Evolutionary conservation across 2,797 vertebrate species (phyloP).

Genomic region (Cuculus canorus): DNA sequence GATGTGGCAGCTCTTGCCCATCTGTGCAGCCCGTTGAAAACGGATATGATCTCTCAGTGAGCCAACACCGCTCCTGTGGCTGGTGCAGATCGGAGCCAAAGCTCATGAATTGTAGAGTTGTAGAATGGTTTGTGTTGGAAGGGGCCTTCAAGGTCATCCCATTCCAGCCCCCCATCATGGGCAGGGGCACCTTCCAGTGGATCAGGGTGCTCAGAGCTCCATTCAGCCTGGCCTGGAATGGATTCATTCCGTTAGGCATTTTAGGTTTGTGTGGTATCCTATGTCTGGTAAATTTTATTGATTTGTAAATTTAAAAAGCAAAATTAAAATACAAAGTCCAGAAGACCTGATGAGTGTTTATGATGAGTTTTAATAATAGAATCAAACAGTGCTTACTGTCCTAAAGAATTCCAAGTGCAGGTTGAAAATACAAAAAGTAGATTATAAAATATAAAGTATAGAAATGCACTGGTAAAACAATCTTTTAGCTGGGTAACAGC

Average conservation of each 20-base stretch:
- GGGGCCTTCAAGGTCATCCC: no score
- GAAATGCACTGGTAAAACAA: not conserved
- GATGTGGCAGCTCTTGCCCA: not conserved
- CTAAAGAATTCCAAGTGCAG: not conserved
- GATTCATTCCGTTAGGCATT: not conserved
- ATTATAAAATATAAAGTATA: not conserved
- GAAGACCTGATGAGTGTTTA: accelerated
- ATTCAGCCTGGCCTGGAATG: no score
- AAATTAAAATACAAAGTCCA: not conserved
- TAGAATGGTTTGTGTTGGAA: no score
- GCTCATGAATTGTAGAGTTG: no score
- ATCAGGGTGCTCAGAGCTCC: no score
- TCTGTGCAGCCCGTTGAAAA: not conserved
- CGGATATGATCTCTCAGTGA: not conserved
- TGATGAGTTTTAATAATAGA: not conserved
- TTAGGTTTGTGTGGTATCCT: not conserved
- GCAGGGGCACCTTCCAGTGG: no score
- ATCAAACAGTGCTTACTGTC: not conserved
- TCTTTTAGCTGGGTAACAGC: not conserved
- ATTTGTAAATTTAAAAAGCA: not conserved
- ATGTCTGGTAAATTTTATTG: not conserved
- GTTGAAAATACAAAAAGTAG: not conserved
- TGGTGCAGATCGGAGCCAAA: not conserved
- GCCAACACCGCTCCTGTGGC: not conserved
- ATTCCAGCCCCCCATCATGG: no score